Evolutionary conservation across 1,140 invertebrate genomes (phyloP).

Genomic region (Drosophila bifasciata): DNA sequence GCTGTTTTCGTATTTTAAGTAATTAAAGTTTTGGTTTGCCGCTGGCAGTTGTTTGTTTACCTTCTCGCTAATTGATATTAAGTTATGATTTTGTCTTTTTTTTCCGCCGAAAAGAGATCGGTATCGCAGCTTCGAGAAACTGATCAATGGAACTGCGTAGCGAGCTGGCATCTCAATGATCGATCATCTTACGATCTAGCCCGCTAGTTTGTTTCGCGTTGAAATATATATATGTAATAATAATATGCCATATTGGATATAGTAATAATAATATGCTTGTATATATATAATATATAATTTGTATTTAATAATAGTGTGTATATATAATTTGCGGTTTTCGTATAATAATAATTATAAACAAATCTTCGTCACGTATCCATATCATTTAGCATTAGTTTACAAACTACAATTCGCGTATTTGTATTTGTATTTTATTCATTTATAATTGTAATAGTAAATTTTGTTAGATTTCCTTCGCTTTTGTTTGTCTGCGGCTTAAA

Average conservation of each 20-base stretch:
- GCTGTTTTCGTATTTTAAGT: constrained; percentile 40
- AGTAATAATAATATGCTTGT: constrained; percentile 72
- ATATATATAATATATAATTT: constrained; percentile 68
- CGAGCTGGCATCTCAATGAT: constrained; percentile 46
- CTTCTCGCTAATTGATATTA: constrained; percentile 65
- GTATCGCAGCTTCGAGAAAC: constrained; percentile 10
- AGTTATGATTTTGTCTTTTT: constrained; percentile 35
- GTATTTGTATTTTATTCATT: constrained; percentile 59
- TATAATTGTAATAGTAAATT: constrained; percentile 70
- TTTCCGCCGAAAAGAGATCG: too few relatives aligned
- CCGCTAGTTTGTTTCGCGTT: constrained; percentile 56
- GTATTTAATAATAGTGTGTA: constrained; percentile 58
- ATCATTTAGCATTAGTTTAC: constrained; percentile 72
- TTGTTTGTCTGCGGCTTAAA: constrained; percentile 78
- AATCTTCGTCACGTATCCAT: constrained; percentile 61
- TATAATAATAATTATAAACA: constrained; percentile 76
- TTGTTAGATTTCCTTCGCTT: constrained; percentile 56
- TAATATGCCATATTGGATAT: constrained; percentile 24
- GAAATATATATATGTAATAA: constrained; percentile 34
- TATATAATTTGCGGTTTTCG: constrained; percentile 63
- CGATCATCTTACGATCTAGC: constrained; percentile 42
- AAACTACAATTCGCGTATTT: constrained; percentile 81
- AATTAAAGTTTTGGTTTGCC: constrained; percentile 62
- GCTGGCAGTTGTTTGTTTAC: constrained; percentile 69
- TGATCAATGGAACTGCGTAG: constrained; percentile 55